These are phyloP conservation scores for Apodemus speciosus DNA, from an alignment of 2,113 vertebrate species.

Conservation along the genomic window DNA sequence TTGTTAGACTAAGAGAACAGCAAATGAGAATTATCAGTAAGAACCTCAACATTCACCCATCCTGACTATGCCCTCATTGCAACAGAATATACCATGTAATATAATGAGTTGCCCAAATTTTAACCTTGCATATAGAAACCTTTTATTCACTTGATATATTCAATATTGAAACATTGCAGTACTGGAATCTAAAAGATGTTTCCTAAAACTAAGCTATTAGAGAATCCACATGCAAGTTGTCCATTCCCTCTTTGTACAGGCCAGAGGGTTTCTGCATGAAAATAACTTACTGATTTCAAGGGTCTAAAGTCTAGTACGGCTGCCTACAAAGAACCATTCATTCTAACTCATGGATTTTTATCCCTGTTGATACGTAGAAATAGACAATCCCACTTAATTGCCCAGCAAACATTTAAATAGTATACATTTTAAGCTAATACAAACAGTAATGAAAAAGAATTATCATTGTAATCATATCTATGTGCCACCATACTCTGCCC, in stretches of 20 bases:
- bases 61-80: neutral
- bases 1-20: neutral
- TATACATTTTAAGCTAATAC: neutral
- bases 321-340: neutral
- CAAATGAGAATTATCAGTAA: neutral
- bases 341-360: neutral
- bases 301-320: neutral
- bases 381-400: neutral
- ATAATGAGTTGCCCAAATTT: neutral
- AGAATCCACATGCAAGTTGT: neutral
- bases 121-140: neutral
- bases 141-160: neutral
- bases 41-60: neutral
- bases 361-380: neutral
- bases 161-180: neutral
- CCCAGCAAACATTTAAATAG: neutral
- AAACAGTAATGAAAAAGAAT: neutral
- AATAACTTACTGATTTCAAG: neutral
- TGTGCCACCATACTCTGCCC: too few relatives aligned
- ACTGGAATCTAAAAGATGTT: neutral
- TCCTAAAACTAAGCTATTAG: neutral
- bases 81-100: neutral
- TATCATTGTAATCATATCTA: neutral
- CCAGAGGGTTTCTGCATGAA: neutral
- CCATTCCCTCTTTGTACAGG: neutral